Conservation (phyloP, 2,888 invertebrate species). For the Hemistola chrysoprasaria region DNA sequence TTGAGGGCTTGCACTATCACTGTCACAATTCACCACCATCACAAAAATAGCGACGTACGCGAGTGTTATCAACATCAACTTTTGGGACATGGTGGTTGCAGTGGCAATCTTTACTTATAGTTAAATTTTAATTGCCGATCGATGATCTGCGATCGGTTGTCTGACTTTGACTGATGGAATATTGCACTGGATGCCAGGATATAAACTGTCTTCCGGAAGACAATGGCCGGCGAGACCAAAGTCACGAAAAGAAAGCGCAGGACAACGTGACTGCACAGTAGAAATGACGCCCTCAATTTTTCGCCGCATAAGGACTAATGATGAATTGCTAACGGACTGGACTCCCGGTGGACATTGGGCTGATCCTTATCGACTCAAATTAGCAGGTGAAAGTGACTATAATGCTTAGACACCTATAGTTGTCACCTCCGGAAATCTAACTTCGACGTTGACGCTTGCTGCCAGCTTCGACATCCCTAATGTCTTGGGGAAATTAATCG, state of each 20-base stretch:
- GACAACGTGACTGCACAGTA: slow-evolving; percentile 71
- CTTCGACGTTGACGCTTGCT: neutral
- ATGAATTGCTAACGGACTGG: slow-evolving; percentile 61
- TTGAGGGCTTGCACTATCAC: slow-evolving; percentile 34
- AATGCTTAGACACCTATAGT: slow-evolving; percentile 16
- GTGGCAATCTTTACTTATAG: slow-evolving; percentile 23
- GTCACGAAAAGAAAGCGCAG: slow-evolving; percentile 74
- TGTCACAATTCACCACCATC: slow-evolving; percentile 60
- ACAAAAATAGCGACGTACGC: slow-evolving; percentile 61
- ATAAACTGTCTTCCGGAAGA: slow-evolving; percentile 74
- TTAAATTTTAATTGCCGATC: slow-evolving; percentile 32
- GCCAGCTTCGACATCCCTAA: neutral
- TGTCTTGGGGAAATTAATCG: too few species aligned
- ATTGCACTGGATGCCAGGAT: slow-evolving; percentile 66
- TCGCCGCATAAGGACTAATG: slow-evolving; percentile 64
- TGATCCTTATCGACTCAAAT: slow-evolving; percentile 58
- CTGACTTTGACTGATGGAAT: slow-evolving; percentile 64
- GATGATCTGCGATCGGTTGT: slow-evolving; percentile 50
- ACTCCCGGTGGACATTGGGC: slow-evolving; percentile 58
- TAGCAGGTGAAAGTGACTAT: slow-evolving; percentile 60
- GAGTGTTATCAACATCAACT: slow-evolving; percentile 58
- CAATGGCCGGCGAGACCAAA: slow-evolving; percentile 73
- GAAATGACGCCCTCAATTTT: slow-evolving; percentile 70
- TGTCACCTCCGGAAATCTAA: slow-evolving; percentile 6
- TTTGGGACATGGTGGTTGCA: slow-evolving; percentile 59